phyloP scores from a whole-genome alignment of 30 jellyfish, hydroid and myxozoan genomes.

The Phacellophora camtschatica region DNA sequence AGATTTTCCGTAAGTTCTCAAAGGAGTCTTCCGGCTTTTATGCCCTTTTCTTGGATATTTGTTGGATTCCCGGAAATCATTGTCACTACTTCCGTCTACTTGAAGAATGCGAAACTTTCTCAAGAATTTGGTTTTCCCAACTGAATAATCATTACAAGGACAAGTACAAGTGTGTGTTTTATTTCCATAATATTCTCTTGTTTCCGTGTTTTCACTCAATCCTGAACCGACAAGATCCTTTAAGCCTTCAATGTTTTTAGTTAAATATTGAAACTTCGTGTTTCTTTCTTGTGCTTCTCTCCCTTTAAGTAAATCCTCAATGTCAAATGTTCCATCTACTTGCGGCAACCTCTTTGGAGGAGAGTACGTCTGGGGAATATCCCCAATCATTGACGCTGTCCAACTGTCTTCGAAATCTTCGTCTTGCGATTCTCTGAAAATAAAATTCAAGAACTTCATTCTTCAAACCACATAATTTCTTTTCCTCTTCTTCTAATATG shows the following conservation, averaged over 20 bases:
- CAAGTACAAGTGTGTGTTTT: background rate
- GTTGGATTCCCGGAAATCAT: conserved; percentile 31
- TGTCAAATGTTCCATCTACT: conserved; percentile 73
- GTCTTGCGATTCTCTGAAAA: background rate
- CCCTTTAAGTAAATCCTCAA: background rate
- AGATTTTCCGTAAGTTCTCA: conserved; percentile 17
- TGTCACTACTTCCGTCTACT: conserved; percentile 80
- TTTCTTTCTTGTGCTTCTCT: background rate
- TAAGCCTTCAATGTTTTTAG: background rate
- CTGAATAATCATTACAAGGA: background rate
- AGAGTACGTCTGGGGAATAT: no score
- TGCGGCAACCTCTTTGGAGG: no score
- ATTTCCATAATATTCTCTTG: background rate
- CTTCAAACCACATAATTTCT: no score
- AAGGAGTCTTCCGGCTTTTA: conserved; percentile 14
- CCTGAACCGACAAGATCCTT: background rate
- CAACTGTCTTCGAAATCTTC: conserved; percentile 54
- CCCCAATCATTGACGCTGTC: conserved; percentile 58
- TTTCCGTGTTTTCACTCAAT: background rate
- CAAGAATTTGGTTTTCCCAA: background rate
- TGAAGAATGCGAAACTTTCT: conserved; percentile 36
- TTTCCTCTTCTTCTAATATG: no score
- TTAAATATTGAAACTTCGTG: background rate
- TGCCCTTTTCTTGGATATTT: background rate
- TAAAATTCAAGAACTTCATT: no score